Base-by-base conservation (phyloP, 1,140 invertebrate genomes). In the Drosophila kepulauana region DNA sequence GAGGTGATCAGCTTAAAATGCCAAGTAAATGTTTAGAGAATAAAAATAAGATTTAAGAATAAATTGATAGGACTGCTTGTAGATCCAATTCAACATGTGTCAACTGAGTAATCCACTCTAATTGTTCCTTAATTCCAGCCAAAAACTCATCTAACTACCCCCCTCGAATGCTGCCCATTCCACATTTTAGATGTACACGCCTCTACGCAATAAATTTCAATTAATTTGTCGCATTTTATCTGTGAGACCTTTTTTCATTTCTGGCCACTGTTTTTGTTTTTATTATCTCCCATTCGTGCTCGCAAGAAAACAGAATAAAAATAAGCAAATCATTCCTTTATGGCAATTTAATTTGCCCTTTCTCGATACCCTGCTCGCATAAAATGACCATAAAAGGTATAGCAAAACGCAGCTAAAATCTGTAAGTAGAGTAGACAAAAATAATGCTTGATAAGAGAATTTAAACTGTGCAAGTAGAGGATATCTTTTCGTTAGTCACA, bases 171-270 rank as follows among this genome's bases (percentile, higher is more conserved):
- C 38, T 10, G 38, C 30, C 41, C 35, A 43, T 15, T 51, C 25
- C 30, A 5, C 57, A 46, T 13, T n/a, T 33, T 20, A 33, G 35
- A 38, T 59, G 76, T 54, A 70, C 84, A 87, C 84, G 84, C 68
- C 67, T 81, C 51, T 59, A 20, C 35, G 58, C 73, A 65, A 87
- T 87, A 87, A 87, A 87, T 87, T 82, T 69, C 84, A 87, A 86
- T 86, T 86, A 87, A 86, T 87, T 86, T 87, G 82, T 87, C 82
- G 75, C 75, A 78, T 86, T 86, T 81, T 85, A 74, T 84, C 62
- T 78, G 52, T n/a, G 15, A 64, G 69, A 78, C 75, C 78, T 81
- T 76, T 76, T 76, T 72, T 68, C 68, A 58, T 64, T 65, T 43
- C 11, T 70, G 15, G 48, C 33, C 15, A 25, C 64, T 80, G 45